These are phyloP conservation scores for Tachysurus vachellii DNA, from an alignment of 2,113 vertebrate genomes.

Conservation along the genomic window DNA sequence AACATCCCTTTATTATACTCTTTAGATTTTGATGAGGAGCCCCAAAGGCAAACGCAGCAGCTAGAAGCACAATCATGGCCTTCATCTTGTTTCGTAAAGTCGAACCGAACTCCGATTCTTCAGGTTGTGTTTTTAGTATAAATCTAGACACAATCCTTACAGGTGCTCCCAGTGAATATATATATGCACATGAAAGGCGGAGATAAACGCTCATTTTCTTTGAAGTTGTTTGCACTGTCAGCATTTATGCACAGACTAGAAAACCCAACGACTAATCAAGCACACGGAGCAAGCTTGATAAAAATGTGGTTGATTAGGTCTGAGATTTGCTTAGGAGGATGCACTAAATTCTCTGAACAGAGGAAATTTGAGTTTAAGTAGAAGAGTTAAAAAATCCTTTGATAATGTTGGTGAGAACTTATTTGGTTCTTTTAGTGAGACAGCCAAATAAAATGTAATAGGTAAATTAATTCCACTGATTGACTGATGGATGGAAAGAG, in stretches of 20 bases:
- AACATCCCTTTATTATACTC: accelerated
- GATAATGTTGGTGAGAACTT: not conserved
- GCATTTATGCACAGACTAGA: not conserved
- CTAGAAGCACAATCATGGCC: slow-evolving; percentile 23
- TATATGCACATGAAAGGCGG: slow-evolving; percentile 27
- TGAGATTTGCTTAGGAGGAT: not conserved
- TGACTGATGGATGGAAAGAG: not conserved
- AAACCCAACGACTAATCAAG: not conserved
- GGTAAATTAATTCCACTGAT: not conserved
- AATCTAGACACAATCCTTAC: not conserved
- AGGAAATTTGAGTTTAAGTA: slow-evolving; percentile 6
- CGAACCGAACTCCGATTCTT: not conserved
- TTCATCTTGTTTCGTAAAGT: slow-evolving; percentile 31
- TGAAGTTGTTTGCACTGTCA: slow-evolving; percentile 26
- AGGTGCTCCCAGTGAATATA: not conserved
- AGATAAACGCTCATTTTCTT: not conserved
- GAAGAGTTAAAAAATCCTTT: not conserved
- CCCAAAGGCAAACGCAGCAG: not conserved
- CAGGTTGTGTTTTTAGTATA: not conserved
- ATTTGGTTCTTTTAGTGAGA: not conserved
- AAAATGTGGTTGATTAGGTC: slow-evolving; percentile 47
- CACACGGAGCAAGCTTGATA: slow-evolving; percentile 54
- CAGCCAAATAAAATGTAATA: not conserved
- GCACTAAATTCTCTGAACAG: slow-evolving; percentile 41
- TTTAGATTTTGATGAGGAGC: accelerated